phyloP scores from a whole-genome alignment of 30 jellyfish, hydroid and myxozoan species.

The Cassiopea andromeda region DNA sequence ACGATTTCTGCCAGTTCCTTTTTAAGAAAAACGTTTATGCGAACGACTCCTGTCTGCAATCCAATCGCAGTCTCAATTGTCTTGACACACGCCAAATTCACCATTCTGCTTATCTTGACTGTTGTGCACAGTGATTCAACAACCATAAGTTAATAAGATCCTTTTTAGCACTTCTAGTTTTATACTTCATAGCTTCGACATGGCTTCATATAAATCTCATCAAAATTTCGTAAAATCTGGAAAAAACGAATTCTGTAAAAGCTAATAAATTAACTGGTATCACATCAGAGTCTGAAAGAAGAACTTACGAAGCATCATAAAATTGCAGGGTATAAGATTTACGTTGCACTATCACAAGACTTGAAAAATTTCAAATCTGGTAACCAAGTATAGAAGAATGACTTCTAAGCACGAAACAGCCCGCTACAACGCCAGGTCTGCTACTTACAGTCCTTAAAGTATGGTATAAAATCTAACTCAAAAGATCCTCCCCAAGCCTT shows the following conservation, averaged over 20 bases:
- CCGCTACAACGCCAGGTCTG: too few relatives aligned
- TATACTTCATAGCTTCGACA: not conserved
- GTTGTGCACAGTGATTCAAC: constrained; percentile 3
- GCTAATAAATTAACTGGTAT: too few relatives aligned
- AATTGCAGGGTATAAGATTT: too few relatives aligned
- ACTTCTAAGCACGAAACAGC: too few relatives aligned
- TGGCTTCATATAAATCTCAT: not conserved
- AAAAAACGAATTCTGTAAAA: not conserved
- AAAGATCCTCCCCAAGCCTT: too few relatives aligned
- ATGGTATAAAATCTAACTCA: too few relatives aligned
- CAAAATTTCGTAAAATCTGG: not conserved
- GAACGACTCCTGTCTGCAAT: constrained; percentile 70
- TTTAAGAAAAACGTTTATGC: constrained; percentile 70
- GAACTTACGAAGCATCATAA: too few relatives aligned
- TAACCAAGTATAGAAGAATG: too few relatives aligned
- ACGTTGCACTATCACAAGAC: too few relatives aligned
- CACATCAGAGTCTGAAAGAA: too few relatives aligned
- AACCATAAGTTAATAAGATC: constrained; percentile 4
- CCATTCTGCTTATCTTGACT: constrained; percentile 81
- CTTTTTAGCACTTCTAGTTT: not conserved
- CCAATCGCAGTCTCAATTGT: constrained; percentile 74
- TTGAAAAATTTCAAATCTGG: too few relatives aligned
- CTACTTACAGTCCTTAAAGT: too few relatives aligned
- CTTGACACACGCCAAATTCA: constrained; percentile 84
- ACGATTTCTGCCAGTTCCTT: constrained; percentile 73